Evolutionary conservation across 2,113 vertebrate genomes (phyloP), one percentile per base, ranked within the genome.

Genomic region (Colossoma macropomum): DNA sequence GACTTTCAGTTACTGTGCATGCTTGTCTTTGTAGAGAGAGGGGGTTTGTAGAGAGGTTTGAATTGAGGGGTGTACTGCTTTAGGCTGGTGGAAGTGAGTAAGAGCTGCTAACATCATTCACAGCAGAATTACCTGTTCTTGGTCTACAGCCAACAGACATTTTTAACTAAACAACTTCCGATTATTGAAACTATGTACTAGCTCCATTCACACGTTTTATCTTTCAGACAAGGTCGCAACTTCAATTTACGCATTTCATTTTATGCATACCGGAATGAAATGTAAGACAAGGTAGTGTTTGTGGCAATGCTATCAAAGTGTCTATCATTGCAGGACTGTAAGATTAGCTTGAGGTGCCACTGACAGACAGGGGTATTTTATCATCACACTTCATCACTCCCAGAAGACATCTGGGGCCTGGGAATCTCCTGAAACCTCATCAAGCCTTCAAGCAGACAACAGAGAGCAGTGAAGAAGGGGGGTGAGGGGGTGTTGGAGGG

Each of bases 381-480:
- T 54, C 17, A 34, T 72, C 56, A 78, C 3, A 48, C 52, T 50
- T 28, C 56, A 78, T 78, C 72, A 68, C 80, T 75, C 71, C 65
- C 28, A 62, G 81, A 27, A 62, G 52, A 38, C 80, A 76, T 75
- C 28, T 62, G 56, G 23, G 38, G 34, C 13, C 3, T 41, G 65
- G 30, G 54, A 66, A 56, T 34, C 30, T 27, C 27, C 74, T 65
- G 38, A 63, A 63, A 38, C 75, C 27, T 74, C n/a, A 84, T 32
- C 68, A 69, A 62, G 27, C n/a, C 8, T 77, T 59, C 54, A 27
- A 27, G 21, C 52, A 23, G 30, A 13, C 38, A 1, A 21, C 52
- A 21, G 25, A 65, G 25, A 30, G 60, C 63, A 5, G 27, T 27
- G 10, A 32, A 16, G 63, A 19, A 66, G 13, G 27, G 19, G 63